These are phyloP conservation scores for Hyalella azteca DNA, from an alignment of 2,888 invertebrate genomes.

Conservation along the genomic window DNA sequence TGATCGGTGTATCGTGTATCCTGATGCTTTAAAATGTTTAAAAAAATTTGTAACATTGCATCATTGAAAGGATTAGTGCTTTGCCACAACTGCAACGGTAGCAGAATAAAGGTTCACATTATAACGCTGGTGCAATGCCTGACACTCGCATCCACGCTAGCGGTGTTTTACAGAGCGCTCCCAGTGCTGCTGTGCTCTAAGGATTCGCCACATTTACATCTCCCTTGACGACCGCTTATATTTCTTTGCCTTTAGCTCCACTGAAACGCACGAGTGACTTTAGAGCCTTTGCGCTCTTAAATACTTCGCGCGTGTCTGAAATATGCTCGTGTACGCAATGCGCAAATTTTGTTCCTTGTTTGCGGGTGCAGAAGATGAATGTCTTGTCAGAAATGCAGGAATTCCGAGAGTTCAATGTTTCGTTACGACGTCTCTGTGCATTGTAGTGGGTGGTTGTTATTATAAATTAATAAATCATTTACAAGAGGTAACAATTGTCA, in stretches of 20 bases:
- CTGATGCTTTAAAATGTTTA: not conserved
- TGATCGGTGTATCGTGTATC: not conserved
- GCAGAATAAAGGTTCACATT: not conserved
- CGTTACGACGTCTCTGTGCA: too few species aligned
- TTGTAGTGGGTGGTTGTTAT: too few species aligned
- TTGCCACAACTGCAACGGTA: not conserved
- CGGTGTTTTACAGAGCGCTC: constrained; percentile 14
- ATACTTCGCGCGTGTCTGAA: constrained; percentile 19
- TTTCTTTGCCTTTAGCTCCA: constrained; percentile 19
- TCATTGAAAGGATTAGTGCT: not conserved
- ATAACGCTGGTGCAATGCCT: too few species aligned
- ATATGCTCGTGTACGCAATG: not conserved
- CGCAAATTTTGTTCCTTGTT: not conserved
- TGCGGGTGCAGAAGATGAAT: too few species aligned
- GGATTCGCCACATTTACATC: constrained; percentile 26
- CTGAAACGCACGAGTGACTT: constrained; percentile 1
- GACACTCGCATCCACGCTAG: too few species aligned
- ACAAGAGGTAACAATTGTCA: too few species aligned
- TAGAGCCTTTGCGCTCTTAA: constrained; percentile 16
- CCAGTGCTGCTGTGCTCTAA: not conserved
- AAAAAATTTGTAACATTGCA: not conserved
- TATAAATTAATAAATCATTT: too few species aligned
- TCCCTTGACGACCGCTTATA: constrained; percentile 34
- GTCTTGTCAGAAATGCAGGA: too few species aligned
- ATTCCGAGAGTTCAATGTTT: too few species aligned